A percentile compares a stretch with the other conserved stretches of the same genome.
Conservation (phyloP, 2,113 vertebrate genomes). For the Otus sunia region DNA sequence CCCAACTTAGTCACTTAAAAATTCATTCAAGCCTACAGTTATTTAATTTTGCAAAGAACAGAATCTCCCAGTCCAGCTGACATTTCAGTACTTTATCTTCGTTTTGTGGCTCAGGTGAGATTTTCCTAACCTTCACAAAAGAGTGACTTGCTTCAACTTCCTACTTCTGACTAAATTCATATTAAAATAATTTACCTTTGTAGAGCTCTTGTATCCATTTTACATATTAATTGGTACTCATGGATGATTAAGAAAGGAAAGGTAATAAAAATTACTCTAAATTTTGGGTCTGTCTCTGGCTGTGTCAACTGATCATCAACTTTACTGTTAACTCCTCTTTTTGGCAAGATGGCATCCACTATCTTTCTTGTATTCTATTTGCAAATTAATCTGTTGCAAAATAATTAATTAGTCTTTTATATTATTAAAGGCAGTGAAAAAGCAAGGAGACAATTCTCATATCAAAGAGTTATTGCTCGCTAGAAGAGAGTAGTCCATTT, state of each 20-base stretch:
- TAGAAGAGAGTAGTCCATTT: not conserved
- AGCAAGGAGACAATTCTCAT: not conserved
- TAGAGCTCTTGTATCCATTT: not conserved
- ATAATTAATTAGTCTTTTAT: not conserved
- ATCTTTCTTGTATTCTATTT: not conserved
- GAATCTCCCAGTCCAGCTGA: not conserved
- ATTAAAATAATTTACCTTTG: not conserved
- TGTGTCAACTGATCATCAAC: not conserved
- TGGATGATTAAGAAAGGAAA: not conserved
- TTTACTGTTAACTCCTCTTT: not conserved
- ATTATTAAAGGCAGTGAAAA: not conserved
- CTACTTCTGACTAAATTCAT: not conserved
- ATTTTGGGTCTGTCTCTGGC: not conserved
- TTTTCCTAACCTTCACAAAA: slow-evolving; percentile 32
- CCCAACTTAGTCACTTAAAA: not conserved
- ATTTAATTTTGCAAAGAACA: slow-evolving; percentile 19
- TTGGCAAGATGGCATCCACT: not conserved
- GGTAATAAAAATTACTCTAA: not conserved
- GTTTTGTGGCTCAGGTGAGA: not conserved
- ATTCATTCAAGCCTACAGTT: slow-evolving; percentile 23
- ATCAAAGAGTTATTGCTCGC: not conserved
- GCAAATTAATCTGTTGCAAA: not conserved
- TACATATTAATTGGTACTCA: not conserved
- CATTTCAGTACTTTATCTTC: slow-evolving; percentile 17
- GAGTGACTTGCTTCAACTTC: not conserved